These are phyloP conservation scores for Proteles cristata DNA, from an alignment of 2,113 vertebrate species.

Conservation along the genomic window DNA sequence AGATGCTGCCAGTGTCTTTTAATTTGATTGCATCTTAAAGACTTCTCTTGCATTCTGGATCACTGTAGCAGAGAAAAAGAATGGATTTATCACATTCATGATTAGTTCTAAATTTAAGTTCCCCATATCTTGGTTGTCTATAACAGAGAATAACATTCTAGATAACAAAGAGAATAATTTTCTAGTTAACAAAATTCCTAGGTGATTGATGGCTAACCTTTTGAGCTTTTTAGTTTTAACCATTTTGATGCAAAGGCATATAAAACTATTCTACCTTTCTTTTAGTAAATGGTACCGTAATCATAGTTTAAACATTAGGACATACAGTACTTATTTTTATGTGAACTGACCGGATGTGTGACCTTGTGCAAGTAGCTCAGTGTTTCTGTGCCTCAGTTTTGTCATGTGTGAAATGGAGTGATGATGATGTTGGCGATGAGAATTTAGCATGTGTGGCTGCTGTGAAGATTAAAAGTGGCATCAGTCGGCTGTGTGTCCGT, in stretches of 20 bases:
- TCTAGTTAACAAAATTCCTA: background rate
- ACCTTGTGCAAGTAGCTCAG: background rate
- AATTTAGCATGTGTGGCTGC: background rate
- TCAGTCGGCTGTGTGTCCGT: background rate
- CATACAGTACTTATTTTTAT: background rate
- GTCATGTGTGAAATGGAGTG: background rate
- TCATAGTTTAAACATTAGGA: background rate
- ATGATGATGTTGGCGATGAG: background rate
- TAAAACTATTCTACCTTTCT: background rate
- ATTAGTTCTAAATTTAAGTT: background rate
- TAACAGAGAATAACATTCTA: background rate
- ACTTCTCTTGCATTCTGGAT: background rate
- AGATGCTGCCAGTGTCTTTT: background rate
- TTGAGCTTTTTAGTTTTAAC: background rate
- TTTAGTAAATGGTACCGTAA: background rate
- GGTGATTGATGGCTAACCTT: background rate
- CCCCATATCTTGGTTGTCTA: background rate
- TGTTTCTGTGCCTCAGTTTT: background rate
- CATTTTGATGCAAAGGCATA: background rate
- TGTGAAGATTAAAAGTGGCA: background rate
- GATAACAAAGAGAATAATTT: background rate
- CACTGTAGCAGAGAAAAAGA: background rate
- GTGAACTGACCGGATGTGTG: background rate
- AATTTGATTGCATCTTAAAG: background rate
- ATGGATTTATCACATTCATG: fast-evolving